These are phyloP conservation scores for Noctua janthina DNA, from an alignment of 2,888 invertebrate species.

Conservation along the genomic window DNA sequence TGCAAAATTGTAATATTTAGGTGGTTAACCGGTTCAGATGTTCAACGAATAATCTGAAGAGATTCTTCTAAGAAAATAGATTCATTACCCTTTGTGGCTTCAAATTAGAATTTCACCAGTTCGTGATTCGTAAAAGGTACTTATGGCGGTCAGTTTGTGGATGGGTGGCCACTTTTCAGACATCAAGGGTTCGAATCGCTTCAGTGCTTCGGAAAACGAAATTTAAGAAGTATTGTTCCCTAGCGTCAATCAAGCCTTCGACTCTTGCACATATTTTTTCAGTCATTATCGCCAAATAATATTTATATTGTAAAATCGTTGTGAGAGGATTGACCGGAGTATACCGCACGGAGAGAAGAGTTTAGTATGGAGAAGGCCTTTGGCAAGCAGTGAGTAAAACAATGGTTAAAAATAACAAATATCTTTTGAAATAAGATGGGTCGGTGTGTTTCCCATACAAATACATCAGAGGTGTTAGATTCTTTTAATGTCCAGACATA, in stretches of 20 bases:
- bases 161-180: background rate
- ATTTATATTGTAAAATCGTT: background rate
- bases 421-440: background rate
- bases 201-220: background rate
- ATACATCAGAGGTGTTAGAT: background rate
- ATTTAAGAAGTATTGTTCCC: background rate
- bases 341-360: background rate
- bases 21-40: constrained; percentile 3
- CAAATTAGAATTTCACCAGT: background rate
- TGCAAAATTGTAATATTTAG: constrained; percentile 33
- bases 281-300: background rate
- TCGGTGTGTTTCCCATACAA: background rate
- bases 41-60: constrained; percentile 5
- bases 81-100: background rate
- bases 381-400: background rate
- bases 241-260: background rate
- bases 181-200: background rate
- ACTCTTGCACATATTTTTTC: too few relatives aligned
- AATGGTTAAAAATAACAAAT: background rate
- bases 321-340: background rate
- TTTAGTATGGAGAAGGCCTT: background rate
- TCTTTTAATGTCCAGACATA: background rate
- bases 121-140: background rate
- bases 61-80: background rate
- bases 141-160: background rate